phyloP scores from a whole-genome alignment of 2,888 invertebrate genomes.

The Epiperipatus broadwayi region DNA sequence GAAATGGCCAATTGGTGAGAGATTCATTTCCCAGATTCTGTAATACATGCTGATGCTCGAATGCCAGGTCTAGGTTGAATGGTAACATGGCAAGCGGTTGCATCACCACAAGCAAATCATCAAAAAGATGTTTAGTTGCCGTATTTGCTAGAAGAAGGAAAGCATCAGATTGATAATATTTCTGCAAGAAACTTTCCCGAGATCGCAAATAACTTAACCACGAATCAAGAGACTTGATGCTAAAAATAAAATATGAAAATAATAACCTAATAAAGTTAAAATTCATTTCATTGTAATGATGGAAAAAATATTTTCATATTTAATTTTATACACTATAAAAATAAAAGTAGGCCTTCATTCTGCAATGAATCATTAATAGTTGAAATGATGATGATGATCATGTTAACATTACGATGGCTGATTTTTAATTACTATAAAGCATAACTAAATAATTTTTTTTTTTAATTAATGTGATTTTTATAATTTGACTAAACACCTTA shows the following conservation, averaged over 20 bases:
- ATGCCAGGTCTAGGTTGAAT: conserved; percentile 59
- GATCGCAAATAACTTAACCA: conserved; percentile 72
- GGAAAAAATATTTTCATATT: no score
- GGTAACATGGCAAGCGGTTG: conserved; percentile 58
- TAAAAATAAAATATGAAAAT: conserved; percentile 28
- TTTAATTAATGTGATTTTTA: no score
- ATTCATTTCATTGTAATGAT: neutral
- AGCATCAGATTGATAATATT: conserved; percentile 56
- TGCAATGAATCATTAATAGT: no score
- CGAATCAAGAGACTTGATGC: conserved; percentile 65
- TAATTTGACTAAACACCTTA: no score
- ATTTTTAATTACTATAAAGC: no score
- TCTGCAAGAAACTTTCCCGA: conserved; percentile 55
- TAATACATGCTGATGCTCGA: conserved; percentile 54
- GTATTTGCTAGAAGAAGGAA: conserved; percentile 45
- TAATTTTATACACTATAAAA: no score
- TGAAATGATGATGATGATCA: no score
- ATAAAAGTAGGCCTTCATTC: no score
- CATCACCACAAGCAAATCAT: conserved; percentile 51
- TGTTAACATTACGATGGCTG: no score
- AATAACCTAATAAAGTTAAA: neutral
- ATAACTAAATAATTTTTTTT: no score
- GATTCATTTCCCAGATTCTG: no score
- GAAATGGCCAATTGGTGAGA: no score
- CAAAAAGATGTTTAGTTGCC: conserved; percentile 39